A percentile compares a stretch with the other conserved stretches of the same genome.
phyloP scores from a whole-genome alignment of 2,113 vertebrate genomes.

The Tautogolabrus adspersus region DNA sequence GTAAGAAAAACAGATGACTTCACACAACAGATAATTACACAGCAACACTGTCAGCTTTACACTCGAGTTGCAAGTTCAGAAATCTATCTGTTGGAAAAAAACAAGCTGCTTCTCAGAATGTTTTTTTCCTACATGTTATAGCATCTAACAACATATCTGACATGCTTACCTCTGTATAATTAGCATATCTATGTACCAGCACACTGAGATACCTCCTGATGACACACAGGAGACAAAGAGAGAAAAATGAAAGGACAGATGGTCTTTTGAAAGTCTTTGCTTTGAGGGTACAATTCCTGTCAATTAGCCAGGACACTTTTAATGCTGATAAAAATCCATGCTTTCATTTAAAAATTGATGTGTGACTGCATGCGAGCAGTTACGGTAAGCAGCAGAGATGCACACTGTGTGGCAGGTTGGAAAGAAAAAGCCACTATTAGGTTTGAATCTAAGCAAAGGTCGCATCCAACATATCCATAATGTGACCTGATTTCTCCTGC shows the following conservation, averaged over 20 bases:
- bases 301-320: constrained; percentile 24
- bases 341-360: constrained; percentile 15
- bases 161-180: not conserved
- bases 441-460: constrained; percentile 47
- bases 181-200: not conserved
- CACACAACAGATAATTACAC: constrained; percentile 21
- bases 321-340: constrained; percentile 15
- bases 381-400: constrained; percentile 1
- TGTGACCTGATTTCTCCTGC: constrained; percentile 51
- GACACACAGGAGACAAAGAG: not conserved
- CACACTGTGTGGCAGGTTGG: constrained; percentile 5
- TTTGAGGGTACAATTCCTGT: constrained; percentile 3
- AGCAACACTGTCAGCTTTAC: constrained; percentile 17
- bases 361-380: constrained; percentile 19
- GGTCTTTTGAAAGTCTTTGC: not conserved
- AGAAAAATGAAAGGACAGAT: constrained; percentile 12
- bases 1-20: constrained; percentile 22
- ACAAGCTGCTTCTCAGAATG: not conserved
- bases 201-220: not conserved
- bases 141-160: not conserved
- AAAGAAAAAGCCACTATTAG: constrained; percentile 24
- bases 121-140: not conserved
- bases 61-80: not conserved
- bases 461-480: constrained; percentile 23
- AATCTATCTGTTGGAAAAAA: not conserved